Evolutionary conservation across 1,140 invertebrate species (phyloP), one percentile per base, ranked within the genome.

Genomic region (Pseudomyrmex pallidus): DNA sequence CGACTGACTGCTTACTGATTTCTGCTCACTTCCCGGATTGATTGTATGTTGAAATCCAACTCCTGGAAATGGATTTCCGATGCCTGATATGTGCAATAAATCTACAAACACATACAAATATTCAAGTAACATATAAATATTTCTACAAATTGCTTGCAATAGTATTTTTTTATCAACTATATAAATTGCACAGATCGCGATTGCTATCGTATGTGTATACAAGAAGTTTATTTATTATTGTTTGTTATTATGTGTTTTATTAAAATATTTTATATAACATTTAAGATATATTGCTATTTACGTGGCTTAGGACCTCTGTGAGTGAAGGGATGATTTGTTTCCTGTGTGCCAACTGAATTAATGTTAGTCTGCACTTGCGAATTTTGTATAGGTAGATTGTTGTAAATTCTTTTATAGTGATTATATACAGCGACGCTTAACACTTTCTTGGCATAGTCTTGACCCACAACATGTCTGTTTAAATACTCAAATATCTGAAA

Each of bases 391-490:
- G 97, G 97, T 82, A 98, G 95, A 94, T 99, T 99, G 93, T 99
- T 98, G 92, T 98, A 98, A 91, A 99, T 98, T 90, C 99, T 95
- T 95, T 99, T 99, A 93, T 99, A 99, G 93, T 99, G 99, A 94
- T 99, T 99, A 94, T 99, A 99, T 1, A 99, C 98, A 44, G 99
- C 99, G 5, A 99, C 99, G 46, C 98, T 97, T 10, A 99, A 94
- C n/a, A 99, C 98, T 95, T 99, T 99, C 93, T 99, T 99, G 0
- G 99, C 99, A 94, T 97, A 96, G 86, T 99, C 97, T 95, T 99
- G 99, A 0, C 99, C 99, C n/a, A 99, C 96, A 17, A 99, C 98
- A 95, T 98, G 98, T 91, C 97, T 98, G 93, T 99, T 98, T 50
- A 99, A 95, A 94, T 98, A 99, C 90, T 98, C 97, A 94, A 97